Conservation (phyloP, 2,113 vertebrate genomes). For the Lepidothrix coronata region DNA sequence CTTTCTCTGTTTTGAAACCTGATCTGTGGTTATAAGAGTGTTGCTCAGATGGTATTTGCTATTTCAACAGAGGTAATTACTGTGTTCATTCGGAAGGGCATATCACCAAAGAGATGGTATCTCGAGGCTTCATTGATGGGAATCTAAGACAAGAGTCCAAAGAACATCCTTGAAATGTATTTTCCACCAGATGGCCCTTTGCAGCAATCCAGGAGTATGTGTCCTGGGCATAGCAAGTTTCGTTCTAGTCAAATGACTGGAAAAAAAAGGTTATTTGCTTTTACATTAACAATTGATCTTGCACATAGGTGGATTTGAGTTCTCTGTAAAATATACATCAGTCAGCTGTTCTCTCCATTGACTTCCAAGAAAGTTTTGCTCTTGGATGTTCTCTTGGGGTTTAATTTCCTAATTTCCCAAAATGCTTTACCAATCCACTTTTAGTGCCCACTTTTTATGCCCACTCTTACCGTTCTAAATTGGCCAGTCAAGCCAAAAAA, state of each 20-base stretch:
- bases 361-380: not conserved
- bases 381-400: not conserved
- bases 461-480: not conserved
- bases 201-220: not conserved
- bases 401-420: not conserved
- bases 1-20: conserved; percentile 8
- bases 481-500: not conserved
- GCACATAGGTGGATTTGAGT: not conserved
- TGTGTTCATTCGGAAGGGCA: conserved; percentile 38
- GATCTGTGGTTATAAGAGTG: not conserved
- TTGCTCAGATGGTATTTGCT: not conserved
- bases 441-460: not conserved
- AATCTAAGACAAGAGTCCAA: not conserved
- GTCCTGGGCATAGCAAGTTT: not conserved
- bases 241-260: not conserved
- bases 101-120: not conserved
- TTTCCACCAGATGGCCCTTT: not conserved
- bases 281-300: not conserved
- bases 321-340: not conserved
- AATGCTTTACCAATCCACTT: not conserved
- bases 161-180: not conserved
- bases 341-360: not conserved
- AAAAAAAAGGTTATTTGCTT: not conserved
- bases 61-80: conserved; percentile 42
- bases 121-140: not conserved